phyloP scores from a whole-genome alignment of 2,113 vertebrate species.

The Porphyrio hochstetteri region DNA sequence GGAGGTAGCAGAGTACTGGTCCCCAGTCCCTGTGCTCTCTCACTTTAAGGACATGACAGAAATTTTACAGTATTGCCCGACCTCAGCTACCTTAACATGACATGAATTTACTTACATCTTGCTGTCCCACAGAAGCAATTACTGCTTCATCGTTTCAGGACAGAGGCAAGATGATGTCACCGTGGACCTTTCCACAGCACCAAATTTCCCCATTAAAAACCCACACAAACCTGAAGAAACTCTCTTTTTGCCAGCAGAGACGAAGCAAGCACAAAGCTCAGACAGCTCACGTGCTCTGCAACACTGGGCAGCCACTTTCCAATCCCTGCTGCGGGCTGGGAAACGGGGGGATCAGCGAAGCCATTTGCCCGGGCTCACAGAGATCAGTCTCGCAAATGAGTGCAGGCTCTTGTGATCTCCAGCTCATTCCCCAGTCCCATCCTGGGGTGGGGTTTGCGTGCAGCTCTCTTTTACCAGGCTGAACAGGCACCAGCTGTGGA shows the following conservation, averaged over 20 bases:
- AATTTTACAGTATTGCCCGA: neutral
- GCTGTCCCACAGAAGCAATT: neutral
- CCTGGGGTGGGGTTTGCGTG: fast-evolving
- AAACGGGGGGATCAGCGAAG: neutral
- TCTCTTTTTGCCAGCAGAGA: neutral
- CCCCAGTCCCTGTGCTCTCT: fast-evolving
- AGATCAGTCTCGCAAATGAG: neutral
- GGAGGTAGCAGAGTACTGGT: fast-evolving
- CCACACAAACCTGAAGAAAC: neutral
- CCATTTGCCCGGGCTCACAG: neutral
- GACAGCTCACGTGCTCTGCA: fast-evolving
- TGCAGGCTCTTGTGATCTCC: fast-evolving
- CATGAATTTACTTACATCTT: neutral
- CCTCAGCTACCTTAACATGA: neutral
- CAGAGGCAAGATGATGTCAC: neutral
- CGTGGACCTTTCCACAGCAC: neutral
- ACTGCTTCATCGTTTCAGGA: neutral
- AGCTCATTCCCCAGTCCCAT: fast-evolving
- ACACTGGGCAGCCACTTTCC: neutral
- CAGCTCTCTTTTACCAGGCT: neutral
- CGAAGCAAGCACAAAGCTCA: neutral
- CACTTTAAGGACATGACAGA: neutral
- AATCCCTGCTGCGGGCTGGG: neutral
- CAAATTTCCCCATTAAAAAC: neutral
- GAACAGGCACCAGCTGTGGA: fast-evolving